phyloP scores from a whole-genome alignment of 2,113 vertebrate species.

The Elephas maximus region DNA sequence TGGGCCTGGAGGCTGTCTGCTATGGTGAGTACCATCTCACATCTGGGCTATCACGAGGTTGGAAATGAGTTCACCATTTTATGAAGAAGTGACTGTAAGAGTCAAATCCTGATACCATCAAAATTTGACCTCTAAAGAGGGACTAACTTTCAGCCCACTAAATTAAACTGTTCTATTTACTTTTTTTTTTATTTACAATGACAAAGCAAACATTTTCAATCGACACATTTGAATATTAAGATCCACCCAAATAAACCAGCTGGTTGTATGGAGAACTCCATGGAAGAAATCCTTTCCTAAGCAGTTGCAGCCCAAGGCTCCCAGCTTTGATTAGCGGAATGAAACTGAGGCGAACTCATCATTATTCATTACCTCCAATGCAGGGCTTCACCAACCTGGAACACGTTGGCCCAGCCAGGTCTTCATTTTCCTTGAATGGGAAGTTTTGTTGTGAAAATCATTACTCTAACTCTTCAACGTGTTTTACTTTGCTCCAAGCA shows the following conservation, averaged over 20 bases:
- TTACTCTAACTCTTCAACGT: not conserved
- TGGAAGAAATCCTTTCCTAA: not conserved
- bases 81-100: not conserved
- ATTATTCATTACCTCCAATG: not conserved
- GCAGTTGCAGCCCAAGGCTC: not conserved
- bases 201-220: not conserved
- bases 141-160: not conserved
- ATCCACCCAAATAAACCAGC: not conserved
- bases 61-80: not conserved
- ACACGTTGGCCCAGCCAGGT: not conserved
- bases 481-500: slow-evolving; percentile 27
- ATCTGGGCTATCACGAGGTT: not conserved
- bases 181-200: not conserved
- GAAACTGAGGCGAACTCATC: not conserved
- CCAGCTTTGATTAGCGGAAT: not conserved
- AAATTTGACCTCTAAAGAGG: not conserved
- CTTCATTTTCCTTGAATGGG: not conserved
- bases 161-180: slow-evolving; percentile 29
- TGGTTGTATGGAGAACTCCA: not conserved
- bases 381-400: not conserved
- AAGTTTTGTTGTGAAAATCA: slow-evolving; percentile 50
- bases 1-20: not conserved
- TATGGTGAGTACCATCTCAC: not conserved
- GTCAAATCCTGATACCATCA: not conserved
- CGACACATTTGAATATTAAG: not conserved